These are phyloP conservation scores for Polietes domitor DNA, from an alignment of 2,888 invertebrate species.

Conservation along the genomic window DNA sequence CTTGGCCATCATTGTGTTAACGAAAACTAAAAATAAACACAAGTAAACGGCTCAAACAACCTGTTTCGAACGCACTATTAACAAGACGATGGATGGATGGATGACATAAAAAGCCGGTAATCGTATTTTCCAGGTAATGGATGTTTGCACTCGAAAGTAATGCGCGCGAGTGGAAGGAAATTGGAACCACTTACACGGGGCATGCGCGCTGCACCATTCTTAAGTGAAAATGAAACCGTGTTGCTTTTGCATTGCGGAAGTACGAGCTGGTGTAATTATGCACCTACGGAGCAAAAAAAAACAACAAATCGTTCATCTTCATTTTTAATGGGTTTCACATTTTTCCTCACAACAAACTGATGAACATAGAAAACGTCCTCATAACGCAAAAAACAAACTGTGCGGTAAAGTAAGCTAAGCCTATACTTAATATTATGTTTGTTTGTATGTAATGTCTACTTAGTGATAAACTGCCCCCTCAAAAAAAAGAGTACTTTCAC, in stretches of 20 bases:
- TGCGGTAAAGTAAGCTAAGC: neutral
- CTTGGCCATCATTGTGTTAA: neutral
- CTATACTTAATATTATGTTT: neutral
- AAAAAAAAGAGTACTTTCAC: slow-evolving; percentile 13
- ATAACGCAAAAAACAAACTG: neutral
- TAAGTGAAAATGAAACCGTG: neutral
- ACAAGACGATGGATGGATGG: slow-evolving; percentile 26
- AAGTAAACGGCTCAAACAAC: neutral
- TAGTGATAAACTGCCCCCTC: neutral
- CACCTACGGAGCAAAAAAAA: neutral
- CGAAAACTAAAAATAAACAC: neutral
- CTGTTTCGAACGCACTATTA: neutral
- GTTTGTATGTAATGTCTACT: slow-evolving; percentile 8
- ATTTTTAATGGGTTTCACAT: slow-evolving; percentile 2
- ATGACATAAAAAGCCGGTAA: slow-evolving; percentile 23
- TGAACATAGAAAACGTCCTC: neutral
- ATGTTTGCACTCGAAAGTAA: neutral
- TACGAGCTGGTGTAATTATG: neutral
- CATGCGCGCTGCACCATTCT: neutral
- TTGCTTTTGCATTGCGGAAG: slow-evolving; percentile 7
- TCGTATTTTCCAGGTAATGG: slow-evolving; percentile 3
- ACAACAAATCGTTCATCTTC: neutral
- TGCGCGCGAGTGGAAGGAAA: neutral
- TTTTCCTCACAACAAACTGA: neutral
- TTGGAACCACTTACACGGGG: slow-evolving; percentile 8